Base-by-base conservation (phyloP, 2,888 invertebrate genomes). In the Argynnis bischoffii region DNA sequence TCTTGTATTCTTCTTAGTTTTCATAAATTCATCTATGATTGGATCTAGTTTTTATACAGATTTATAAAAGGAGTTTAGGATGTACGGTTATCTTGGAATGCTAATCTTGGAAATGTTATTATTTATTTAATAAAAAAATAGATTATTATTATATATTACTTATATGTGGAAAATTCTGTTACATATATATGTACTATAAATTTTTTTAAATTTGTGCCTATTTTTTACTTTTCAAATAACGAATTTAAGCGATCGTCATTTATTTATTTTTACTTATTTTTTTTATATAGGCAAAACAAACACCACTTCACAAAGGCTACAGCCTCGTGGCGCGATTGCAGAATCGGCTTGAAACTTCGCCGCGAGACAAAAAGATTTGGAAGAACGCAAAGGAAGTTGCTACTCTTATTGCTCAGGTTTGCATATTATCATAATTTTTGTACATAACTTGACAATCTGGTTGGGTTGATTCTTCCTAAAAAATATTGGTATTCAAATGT, bases 321-420 rank as follows among this genome's bases (percentile, higher is more conserved):
- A 81, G 81, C 66, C 74, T 90, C 26, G 88, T 92, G 61, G 88
- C 90, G 70, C 80, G 93, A 47, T 79, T 93, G 0, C 83, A 84
- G 61, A 83, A 77, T 50, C 83, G 91, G 4, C 79, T 86, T n/a
- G 86, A 85, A 55, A 78, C 76, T n/a, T 81, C 85, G 64, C 87
- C 91, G 0, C 79, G 82, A 0, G 92, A 91, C 72, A 92, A 90
- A 76, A 87, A 86, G 70, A 74, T 93, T 3, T 93, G 93, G 93
- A 93, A 91, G 71, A 89, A 90, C 72, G 88, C 88, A 55, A 89
- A 86, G 72, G 91, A 92, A 53, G 92, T 90, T 0, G 93, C 93
- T 26, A 85, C 81, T 6, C 83, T 93, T 3, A 85, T 93, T 64
- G 86, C 92, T 13, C 90, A 92, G 87, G 93, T 93, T 41, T 1